Conservation (phyloP, 2,113 vertebrate genomes). For the Thalassarche chlororhynchos region DNA sequence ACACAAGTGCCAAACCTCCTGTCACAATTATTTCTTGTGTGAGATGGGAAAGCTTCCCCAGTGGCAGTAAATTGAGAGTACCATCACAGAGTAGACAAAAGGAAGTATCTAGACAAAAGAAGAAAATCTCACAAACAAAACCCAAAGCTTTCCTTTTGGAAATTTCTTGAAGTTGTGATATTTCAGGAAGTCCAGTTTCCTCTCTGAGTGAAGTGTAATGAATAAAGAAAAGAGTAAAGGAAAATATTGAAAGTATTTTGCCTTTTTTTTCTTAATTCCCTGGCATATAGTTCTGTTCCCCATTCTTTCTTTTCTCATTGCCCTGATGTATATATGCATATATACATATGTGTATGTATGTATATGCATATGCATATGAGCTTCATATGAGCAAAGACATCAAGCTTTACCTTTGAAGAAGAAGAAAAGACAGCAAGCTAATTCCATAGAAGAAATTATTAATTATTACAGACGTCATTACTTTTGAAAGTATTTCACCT, state of each 20-base stretch:
- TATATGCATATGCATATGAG: background rate
- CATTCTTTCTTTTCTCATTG: background rate
- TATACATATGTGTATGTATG: background rate
- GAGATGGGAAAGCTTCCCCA: background rate
- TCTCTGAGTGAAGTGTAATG: background rate
- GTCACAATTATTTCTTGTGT: background rate
- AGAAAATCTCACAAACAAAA: background rate
- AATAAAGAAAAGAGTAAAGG: background rate
- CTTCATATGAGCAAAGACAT: background rate
- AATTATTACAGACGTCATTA: background rate
- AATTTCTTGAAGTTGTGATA: background rate
- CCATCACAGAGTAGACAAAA: fast-evolving
- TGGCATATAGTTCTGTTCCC: background rate
- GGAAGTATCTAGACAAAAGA: background rate
- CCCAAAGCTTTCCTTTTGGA: background rate
- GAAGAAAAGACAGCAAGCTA: background rate
- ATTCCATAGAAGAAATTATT: background rate
- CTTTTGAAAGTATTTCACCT: background rate
- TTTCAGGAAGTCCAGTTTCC: background rate
- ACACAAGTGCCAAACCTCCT: background rate
- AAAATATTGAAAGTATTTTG: background rate
- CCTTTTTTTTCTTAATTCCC: background rate
- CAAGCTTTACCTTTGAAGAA: background rate
- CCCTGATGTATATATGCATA: background rate
- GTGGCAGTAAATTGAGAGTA: background rate